A percentile compares a stretch with the other conserved stretches of the same genome.
Conservation (phyloP, 1,140 invertebrate species). For the Euwallacea similis region DNA sequence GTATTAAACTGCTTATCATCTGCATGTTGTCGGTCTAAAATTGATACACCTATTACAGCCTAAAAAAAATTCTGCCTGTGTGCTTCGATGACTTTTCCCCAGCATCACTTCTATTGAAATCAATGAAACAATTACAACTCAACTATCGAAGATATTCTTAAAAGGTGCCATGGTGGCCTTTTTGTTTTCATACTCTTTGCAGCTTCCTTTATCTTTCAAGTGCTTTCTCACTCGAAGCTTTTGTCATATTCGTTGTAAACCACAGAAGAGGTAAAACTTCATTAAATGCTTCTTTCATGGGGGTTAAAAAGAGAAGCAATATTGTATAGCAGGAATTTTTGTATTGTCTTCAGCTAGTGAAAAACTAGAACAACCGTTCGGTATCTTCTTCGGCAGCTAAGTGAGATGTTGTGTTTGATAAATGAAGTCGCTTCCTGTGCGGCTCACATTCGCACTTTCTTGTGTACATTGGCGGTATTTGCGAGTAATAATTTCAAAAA, state of each 20-base stretch:
- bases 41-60: no score
- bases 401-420: constrained; percentile 37
- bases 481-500: background rate
- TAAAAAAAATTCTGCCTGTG: no score
- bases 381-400: constrained; percentile 22
- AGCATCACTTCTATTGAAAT: constrained; percentile 34
- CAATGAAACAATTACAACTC: constrained; percentile 45
- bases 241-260: background rate
- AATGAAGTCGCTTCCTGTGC: constrained; percentile 31
- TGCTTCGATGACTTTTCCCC: no score
- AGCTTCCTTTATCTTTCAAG: background rate
- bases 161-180: constrained; percentile 31
- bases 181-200: constrained; percentile 19
- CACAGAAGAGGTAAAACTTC: background rate
- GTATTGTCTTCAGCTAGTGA: background rate
- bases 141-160: constrained; percentile 41
- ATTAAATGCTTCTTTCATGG: no score
- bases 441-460: constrained; percentile 30
- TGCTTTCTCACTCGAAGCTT: background rate
- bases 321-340: no score
- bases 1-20: no score
- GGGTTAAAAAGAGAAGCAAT: no score
- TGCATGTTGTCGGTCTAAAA: no score
- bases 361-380: constrained; percentile 10
- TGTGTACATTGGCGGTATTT: background rate